Percentiles rank a stretch among this genome's conserved stretches.
Evolutionary conservation across 2,888 invertebrate species (phyloP).

Genomic region (Sphinx pinastri): DNA sequence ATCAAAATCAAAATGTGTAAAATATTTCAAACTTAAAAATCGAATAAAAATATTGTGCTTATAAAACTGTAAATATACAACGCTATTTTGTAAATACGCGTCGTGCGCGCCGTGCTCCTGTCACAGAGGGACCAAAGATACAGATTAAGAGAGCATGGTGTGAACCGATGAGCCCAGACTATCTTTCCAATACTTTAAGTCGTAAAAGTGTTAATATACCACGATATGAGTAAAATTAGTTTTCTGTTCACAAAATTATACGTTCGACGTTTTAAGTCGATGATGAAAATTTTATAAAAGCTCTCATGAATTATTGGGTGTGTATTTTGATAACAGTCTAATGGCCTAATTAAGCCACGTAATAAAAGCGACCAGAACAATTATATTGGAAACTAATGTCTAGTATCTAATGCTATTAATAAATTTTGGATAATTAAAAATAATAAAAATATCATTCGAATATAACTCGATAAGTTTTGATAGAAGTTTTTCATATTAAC

Average conservation of each 20-base stretch:
- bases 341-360: background rate
- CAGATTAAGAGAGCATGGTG: conserved; percentile 54
- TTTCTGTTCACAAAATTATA: conserved; percentile 42
- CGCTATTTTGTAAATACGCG: conserved; percentile 41
- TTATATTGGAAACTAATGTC: background rate
- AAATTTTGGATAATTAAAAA: background rate
- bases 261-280: conserved; percentile 13
- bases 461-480: background rate
- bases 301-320: conserved; percentile 10
- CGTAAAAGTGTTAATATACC: conserved; percentile 44
- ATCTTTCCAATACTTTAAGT: conserved; percentile 49
- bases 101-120: conserved; percentile 51
- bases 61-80: background rate
- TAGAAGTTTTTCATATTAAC: conserved; percentile 5
- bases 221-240: conserved; percentile 41
- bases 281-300: conserved; percentile 12
- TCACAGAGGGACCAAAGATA: conserved; percentile 48
- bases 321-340: conserved; percentile 2
- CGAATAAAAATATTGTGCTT: background rate
- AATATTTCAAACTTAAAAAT: background rate
- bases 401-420: background rate
- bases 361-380: background rate
- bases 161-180: conserved; percentile 46
- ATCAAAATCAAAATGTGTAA: too few relatives aligned
- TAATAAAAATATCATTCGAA: background rate